Percentiles rank a stretch among this genome's conserved stretches.
Conservation (phyloP, 2,888 invertebrate species). For the Noctuana brunneofusca region DNA sequence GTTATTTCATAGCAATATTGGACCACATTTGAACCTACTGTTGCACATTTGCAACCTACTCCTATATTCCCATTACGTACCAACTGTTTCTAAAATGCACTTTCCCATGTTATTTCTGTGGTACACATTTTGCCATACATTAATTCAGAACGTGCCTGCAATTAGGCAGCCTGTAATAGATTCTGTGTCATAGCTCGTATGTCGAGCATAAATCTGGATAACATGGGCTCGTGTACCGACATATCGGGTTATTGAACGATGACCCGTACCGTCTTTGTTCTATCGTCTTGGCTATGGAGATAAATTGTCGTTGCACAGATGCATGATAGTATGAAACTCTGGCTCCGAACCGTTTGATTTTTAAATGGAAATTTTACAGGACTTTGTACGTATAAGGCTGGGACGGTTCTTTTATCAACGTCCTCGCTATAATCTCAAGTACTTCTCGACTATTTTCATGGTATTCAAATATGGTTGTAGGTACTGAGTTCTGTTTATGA, state of each 20-base stretch:
- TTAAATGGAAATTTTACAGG: not conserved
- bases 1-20: no score
- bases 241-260: conserved; percentile 19
- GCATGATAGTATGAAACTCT: conserved; percentile 7
- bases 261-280: conserved; percentile 19
- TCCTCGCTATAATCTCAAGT: not conserved
- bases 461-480: no score
- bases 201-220: conserved; percentile 22
- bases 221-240: conserved; percentile 16
- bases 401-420: not conserved
- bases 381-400: not conserved
- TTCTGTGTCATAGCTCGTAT: conserved; percentile 44
- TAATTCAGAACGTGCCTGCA: conserved; percentile 36
- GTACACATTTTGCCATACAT: conserved; percentile 17
- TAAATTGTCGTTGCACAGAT: conserved; percentile 25
- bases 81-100: conserved; percentile 4
- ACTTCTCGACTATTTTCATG: not conserved
- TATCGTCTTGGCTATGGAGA: conserved; percentile 27
- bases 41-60: no score
- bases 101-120: conserved; percentile 1
- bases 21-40: no score
- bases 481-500: no score
- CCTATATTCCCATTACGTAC: not conserved
- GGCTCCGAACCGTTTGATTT: not conserved
- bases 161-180: conserved; percentile 52